Conservation (phyloP, 1,140 invertebrate species). For the Penaeus indicus region DNA sequence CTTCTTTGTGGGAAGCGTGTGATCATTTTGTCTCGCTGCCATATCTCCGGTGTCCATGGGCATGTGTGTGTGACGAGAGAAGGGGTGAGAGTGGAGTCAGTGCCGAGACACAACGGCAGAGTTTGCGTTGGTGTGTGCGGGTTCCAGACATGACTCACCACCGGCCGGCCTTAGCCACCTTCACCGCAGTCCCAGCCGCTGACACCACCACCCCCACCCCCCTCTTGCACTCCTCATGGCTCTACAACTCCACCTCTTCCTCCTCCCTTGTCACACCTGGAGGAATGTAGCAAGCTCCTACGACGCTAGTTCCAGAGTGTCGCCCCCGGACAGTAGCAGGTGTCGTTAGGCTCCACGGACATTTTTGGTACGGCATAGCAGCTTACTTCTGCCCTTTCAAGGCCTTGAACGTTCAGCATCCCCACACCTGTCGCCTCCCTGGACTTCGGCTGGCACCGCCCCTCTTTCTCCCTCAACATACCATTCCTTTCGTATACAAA, state of each 20-base stretch:
- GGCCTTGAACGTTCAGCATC: too few relatives aligned
- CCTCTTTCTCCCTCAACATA: too few relatives aligned
- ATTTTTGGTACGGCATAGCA: neutral
- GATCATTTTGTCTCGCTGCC: too few relatives aligned
- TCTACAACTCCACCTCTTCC: neutral
- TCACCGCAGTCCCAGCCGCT: conserved; percentile 19
- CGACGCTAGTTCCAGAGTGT: conserved; percentile 23
- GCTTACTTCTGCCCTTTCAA: too few relatives aligned
- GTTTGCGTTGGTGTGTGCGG: conserved; percentile 14
- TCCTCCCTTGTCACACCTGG: neutral
- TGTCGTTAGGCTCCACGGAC: neutral
- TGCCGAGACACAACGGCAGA: neutral
- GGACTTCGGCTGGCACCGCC: too few relatives aligned
- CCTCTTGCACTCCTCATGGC: neutral
- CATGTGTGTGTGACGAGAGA: too few relatives aligned
- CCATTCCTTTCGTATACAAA: too few relatives aligned
- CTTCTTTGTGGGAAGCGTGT: too few relatives aligned
- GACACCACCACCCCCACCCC: neutral
- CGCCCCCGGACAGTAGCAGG: conserved; percentile 14
- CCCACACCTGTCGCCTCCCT: too few relatives aligned
- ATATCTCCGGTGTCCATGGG: too few relatives aligned
- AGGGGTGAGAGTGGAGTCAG: too few relatives aligned
- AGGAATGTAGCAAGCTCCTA: too few relatives aligned
- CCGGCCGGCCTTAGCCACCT: conserved; percentile 29
- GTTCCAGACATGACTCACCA: conserved; percentile 40